Base-by-base conservation (phyloP, 2,888 invertebrate species). In the Ectemnius lituratus region DNA sequence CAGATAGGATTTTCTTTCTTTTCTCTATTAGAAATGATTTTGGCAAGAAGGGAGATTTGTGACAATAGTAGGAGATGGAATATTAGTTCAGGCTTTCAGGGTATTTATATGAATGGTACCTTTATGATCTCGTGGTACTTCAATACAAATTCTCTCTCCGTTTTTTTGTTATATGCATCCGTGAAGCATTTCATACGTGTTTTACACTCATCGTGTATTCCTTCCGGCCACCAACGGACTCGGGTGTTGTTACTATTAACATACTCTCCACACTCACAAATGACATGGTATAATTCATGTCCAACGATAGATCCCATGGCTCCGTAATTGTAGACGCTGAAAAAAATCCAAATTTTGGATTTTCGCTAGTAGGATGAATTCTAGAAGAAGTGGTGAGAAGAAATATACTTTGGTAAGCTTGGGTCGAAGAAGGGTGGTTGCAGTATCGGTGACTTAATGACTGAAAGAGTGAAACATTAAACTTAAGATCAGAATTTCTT, bases 241-340 rank as follows among this genome's bases (percentile, higher is more conserved):
- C 3, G 18, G 0, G 4, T 37, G 37, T 37, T 37, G 6, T 37
- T 8, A 3, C 2, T 18, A 37, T 37, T 37, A 1, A 20, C 57
- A 57, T 57, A 20, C 11, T 5, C 8, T 23, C 58, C 58, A 18
- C 8, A n/a, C 11, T n/a, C 6, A 28, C 28, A 23, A 13, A 61
- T 16, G n/a, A 16, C 16, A 16, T 61, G 61, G n/a, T 61, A 16
- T 13, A 61, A 16, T 61, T 61, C 61, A 45, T 61, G 61, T 2
- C 61, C 46, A 18, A 61, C 0, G 4, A 46, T 18, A 13, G 5
- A 11, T 4, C n/a, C 46, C 11, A 16, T 61, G 13, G 46, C n/a
- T 2, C 16, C 61, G 45, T 46, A 18, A 61, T 61, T 46, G 16
- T 45, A 16, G 4, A 46, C 16, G 16, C 61, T 61, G 18, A 46